Conservation (phyloP, 2,113 vertebrate genomes). For the Chroicocephalus ridibundus region DNA sequence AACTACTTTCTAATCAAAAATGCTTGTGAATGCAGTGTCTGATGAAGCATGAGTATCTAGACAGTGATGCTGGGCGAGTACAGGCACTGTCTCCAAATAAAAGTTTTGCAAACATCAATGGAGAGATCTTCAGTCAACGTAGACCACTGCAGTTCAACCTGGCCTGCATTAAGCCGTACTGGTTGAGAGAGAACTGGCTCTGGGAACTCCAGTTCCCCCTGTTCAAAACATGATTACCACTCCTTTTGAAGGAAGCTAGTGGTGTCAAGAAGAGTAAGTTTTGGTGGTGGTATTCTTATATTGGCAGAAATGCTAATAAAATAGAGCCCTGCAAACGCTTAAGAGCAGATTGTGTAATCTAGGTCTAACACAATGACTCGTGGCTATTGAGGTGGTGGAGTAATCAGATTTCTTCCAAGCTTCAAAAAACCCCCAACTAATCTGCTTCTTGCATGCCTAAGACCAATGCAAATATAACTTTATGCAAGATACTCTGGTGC, state of each 20-base stretch:
- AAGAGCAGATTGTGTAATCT: neutral
- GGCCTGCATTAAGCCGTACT: neutral
- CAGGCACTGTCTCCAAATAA: neutral
- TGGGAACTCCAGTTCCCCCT: neutral
- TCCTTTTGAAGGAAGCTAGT: neutral
- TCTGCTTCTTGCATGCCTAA: neutral
- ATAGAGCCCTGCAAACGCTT: neutral
- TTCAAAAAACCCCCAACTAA: neutral
- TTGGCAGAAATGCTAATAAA: neutral
- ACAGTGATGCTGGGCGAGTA: neutral
- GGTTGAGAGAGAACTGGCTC: neutral
- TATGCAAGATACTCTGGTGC: neutral
- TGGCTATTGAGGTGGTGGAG: neutral
- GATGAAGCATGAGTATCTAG: neutral
- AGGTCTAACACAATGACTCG: neutral
- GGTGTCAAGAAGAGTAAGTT: neutral
- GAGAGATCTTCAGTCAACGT: neutral
- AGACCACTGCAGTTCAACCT: neutral
- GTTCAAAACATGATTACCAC: neutral
- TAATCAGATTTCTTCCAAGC: neutral
- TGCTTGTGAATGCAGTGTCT: neutral
- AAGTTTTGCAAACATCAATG: neutral
- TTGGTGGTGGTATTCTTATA: neutral
- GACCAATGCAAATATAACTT: neutral
- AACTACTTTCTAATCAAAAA: slow-evolving; percentile 18